Base-by-base conservation (phyloP, 2,797 vertebrate genomes). In the Melanotaenia pygmaea region DNA sequence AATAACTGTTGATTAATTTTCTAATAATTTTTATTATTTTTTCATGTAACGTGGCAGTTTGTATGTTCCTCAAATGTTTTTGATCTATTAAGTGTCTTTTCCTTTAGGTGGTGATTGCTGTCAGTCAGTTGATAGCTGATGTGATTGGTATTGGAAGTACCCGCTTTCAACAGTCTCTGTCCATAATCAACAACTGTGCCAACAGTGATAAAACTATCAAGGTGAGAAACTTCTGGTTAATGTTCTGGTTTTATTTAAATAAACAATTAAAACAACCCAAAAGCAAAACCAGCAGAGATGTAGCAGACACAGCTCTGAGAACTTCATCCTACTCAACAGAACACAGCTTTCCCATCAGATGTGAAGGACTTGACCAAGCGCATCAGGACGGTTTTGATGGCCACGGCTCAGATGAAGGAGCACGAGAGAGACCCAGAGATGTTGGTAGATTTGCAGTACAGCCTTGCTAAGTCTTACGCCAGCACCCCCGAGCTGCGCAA, bases 341-440 rank as follows among this genome's bases (percentile, higher is more conserved):
- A 97, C 88, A 99, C 98, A 2, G 97, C 95, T 0, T 99, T 99
- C 88, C 96, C 98, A 0, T 97, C 96, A 0, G 98, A 99, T 0
- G 98, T 99, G 38, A 99, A 99, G 83, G 98, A 99, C 91, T 90
- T 99, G 84, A 99, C 97, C 37, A 99, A 99, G 75, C 94, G 97
- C 35, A 99, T 99, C 83, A 94, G 98, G 45, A 99, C 98, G 0
- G 98, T 99, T 0, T 89, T 99, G 82, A 99, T 99, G 98, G 98
- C 98, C 80, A 99, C 98, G 0, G 98, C 97, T 67, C 98, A 99
- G 91, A 99, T 99, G 98, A 99, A 99, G 91, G 98, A 99, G 77
- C 98, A 99, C 0, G 98, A 99, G 84, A 94, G 96, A 14, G 98
- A 99, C 84, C 97, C 97, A 0, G 98, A 99, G 94, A 99, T 99